phyloP scores from a whole-genome alignment of 1,140 invertebrate genomes.

The Cephus cinctus region DNA sequence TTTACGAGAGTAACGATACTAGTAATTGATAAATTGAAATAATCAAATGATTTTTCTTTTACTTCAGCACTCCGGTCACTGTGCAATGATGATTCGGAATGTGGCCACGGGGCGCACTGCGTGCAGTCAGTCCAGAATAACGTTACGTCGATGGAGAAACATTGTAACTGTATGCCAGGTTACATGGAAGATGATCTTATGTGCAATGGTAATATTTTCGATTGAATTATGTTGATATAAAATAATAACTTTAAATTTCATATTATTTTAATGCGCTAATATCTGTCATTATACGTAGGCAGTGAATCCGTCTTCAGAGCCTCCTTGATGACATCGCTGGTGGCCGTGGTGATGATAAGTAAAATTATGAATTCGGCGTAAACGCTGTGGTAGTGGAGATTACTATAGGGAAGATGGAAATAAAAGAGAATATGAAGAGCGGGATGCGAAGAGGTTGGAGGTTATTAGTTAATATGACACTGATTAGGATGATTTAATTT shows the following conservation, averaged over 20 bases:
- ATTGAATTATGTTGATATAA: conserved; percentile 1
- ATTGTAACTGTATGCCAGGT: conserved; percentile 48
- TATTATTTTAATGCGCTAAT: no score
- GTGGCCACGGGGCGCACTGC: conserved; percentile 48
- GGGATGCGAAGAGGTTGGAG: no score
- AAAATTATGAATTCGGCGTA: no score
- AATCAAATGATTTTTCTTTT: not conserved
- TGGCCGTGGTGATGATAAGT: conserved; percentile 25
- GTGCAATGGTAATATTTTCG: conserved; percentile 42
- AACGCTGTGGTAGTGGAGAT: no score
- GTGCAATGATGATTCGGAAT: conserved; percentile 48
- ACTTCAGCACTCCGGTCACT: conserved; percentile 41
- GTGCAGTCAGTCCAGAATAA: conserved; percentile 31
- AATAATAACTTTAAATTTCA: no score
- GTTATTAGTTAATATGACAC: no score
- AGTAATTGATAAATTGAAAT: no score
- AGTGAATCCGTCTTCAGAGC: conserved; percentile 22
- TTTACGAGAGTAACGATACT: no score
- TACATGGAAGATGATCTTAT: conserved; percentile 41
- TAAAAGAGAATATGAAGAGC: no score
- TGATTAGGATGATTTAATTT: no score
- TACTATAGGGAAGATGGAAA: no score
- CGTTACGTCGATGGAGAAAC: conserved; percentile 34
- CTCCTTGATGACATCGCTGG: conserved; percentile 18
- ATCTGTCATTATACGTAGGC: conserved; percentile 21